These are phyloP conservation scores for Gadopsis bispinosus DNA, from an alignment of 2,797 vertebrate genomes.

Conservation along the genomic window DNA sequence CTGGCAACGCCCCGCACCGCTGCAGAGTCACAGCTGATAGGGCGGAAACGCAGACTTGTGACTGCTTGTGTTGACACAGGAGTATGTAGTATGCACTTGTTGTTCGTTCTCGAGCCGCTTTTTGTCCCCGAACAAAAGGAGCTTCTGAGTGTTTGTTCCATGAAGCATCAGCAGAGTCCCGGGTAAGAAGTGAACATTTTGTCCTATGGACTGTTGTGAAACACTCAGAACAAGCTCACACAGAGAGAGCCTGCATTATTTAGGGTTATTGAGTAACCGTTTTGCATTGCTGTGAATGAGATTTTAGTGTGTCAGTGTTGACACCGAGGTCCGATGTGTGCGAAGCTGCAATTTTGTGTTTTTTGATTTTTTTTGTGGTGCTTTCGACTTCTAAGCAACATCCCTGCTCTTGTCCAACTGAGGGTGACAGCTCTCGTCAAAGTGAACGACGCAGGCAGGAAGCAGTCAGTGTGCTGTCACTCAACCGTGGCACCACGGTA, in stretches of 20 bases:
- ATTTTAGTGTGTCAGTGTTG: background rate
- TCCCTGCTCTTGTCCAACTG: background rate
- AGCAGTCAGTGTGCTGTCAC: constrained; percentile 60
- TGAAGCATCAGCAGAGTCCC: constrained; percentile 36
- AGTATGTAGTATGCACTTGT: constrained; percentile 39
- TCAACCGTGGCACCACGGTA: constrained; percentile 45
- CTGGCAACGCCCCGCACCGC: constrained; percentile 64
- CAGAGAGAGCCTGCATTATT: background rate
- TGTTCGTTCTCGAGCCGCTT: constrained; percentile 17
- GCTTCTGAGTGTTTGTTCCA: constrained; percentile 38
- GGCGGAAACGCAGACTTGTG: constrained; percentile 65
- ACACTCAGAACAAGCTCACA: constrained; percentile 9
- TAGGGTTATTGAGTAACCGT: background rate
- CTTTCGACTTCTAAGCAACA: constrained; percentile 11
- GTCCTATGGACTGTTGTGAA: constrained; percentile 34
- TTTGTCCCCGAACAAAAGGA: constrained; percentile 50
- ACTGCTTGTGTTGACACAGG: constrained; percentile 70
- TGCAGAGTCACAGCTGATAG: constrained; percentile 75
- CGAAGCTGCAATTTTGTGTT: constrained; percentile 4
- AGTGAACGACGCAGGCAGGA: constrained; percentile 61
- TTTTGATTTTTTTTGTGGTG: background rate
- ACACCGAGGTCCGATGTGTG: constrained; percentile 15
- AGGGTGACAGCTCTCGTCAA: constrained; percentile 13
- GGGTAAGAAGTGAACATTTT: constrained; percentile 59
- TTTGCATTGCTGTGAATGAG: background rate